Evolutionary conservation across 1,140 invertebrate genomes (phyloP).

Genomic region (Andricus grossulariae): DNA sequence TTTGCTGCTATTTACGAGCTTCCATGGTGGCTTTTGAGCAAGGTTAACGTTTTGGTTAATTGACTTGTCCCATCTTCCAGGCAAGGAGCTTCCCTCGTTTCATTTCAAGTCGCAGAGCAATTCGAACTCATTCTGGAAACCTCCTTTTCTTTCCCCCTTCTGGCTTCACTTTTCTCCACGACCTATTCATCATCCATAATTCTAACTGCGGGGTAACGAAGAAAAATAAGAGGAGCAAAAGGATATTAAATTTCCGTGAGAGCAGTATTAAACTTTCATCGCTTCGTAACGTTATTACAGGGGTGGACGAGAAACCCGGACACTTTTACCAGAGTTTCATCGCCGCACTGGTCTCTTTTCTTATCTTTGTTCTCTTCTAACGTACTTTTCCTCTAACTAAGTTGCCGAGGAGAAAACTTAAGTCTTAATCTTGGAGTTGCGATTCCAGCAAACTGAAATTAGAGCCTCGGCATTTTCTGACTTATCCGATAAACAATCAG

Average conservation of each 20-base stretch:
- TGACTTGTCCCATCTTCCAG: conserved; percentile 19
- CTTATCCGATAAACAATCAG: conserved; percentile 31
- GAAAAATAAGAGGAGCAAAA: conserved; percentile 41
- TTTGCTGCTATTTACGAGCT: conserved; percentile 5
- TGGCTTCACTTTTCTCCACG: conserved; percentile 6
- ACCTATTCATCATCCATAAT: conserved; percentile 57
- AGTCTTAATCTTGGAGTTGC: not conserved
- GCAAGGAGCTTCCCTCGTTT: not conserved
- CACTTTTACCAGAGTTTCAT: conserved; percentile 51
- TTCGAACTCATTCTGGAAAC: conserved; percentile 18
- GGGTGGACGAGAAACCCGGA: conserved; percentile 35
- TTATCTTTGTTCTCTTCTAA: conserved; percentile 4
- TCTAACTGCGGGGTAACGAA: conserved; percentile 48
- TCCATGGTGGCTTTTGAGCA: conserved; percentile 1
- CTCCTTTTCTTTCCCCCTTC: not conserved
- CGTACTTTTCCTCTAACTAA: conserved; percentile 5
- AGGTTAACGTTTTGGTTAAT: conserved; percentile 21
- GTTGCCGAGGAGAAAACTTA: conserved; percentile 14
- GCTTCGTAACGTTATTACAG: conserved; percentile 59
- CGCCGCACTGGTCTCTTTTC: conserved; percentile 19
- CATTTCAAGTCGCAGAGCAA: conserved; percentile 19
- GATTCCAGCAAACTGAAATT: conserved; percentile 23
- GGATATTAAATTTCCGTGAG: conserved; percentile 61
- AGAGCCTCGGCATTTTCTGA: not conserved
- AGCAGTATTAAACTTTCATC: conserved; percentile 62